A percentile compares a stretch with the other conserved stretches of the same genome.
These are phyloP conservation scores for Mamestra configurata DNA, from an alignment of 1,140 invertebrate species.

Conservation along the genomic window DNA sequence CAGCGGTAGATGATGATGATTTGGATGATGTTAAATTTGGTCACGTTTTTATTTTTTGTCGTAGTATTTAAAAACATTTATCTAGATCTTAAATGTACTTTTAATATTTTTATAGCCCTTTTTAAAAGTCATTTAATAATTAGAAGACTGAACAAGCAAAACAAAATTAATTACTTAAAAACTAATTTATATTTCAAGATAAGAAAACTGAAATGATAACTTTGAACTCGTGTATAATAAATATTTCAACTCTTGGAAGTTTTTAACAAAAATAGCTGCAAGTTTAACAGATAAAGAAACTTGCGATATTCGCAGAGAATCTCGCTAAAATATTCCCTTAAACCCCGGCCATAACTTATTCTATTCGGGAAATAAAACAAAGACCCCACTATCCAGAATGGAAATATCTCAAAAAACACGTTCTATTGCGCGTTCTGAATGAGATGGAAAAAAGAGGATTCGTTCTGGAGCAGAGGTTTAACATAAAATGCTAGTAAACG, in stretches of 20 bases:
- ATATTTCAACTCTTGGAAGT: slow-evolving; percentile 33
- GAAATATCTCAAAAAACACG: slow-evolving; percentile 56
- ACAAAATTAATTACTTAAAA: slow-evolving; percentile 22
- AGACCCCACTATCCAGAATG: slow-evolving; percentile 50
- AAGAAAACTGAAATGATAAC: slow-evolving; percentile 36
- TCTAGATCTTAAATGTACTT: too few relatives aligned
- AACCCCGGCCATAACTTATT: slow-evolving; percentile 49
- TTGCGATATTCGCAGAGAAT: slow-evolving; percentile 44
- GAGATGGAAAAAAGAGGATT: slow-evolving; percentile 39
- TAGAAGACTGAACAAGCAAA: not conserved
- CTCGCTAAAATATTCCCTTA: slow-evolving; percentile 51
- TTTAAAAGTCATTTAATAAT: too few relatives aligned
- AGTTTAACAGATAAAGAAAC: slow-evolving; percentile 43
- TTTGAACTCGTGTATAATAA: slow-evolving; percentile 31
- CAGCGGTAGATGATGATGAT: too few relatives aligned
- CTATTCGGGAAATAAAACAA: slow-evolving; percentile 54
- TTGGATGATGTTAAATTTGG: too few relatives aligned
- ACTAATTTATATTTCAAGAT: slow-evolving; percentile 42
- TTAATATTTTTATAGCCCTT: too few relatives aligned
- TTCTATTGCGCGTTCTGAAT: slow-evolving; percentile 50
- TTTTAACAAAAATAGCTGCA: slow-evolving; percentile 47
- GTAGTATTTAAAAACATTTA: too few relatives aligned
- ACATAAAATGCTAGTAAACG: slow-evolving; percentile 38
- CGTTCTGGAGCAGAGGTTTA: slow-evolving; percentile 41
- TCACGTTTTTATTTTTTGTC: too few relatives aligned